Base-by-base conservation (phyloP, 2,888 invertebrate genomes). In the Serripes groenlandicus region DNA sequence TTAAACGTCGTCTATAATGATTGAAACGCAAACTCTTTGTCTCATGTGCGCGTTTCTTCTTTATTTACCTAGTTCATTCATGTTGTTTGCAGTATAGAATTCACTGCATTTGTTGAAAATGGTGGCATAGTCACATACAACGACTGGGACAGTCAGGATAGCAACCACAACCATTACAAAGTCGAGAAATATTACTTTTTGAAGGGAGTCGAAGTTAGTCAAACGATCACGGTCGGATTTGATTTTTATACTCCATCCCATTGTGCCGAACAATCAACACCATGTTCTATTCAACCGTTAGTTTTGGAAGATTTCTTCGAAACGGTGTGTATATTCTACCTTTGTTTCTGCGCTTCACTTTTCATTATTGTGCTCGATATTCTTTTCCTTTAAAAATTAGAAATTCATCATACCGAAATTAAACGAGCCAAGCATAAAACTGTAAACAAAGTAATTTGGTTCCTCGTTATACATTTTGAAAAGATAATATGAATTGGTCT, bases 71-170 rank as follows among this genome's bases (percentile, higher is more conserved):
- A n/a, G n/a, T n/a, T n/a, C n/a, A n/a, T n/a, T n/a, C n/a, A n/a
- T n/a, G n/a, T 21, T 49, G 21, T 49, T 68, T 69, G 9, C 62
- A 80, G 79, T 28, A 71, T 80, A 34, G 71, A 58, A 0, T 69
- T 77, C 5, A 68, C 37, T 30, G 69, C 58, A 0, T 75, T 42
- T 66, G 66, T 66, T 9, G 42, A 60, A 30, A 79, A 76, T 66
- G 83, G 83, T 26, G 83, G 83, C 21, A 37, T 28, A 3, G 70
- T 83, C 1, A 37, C 30, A 23, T 83, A 74, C 28, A 37, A 70
- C 35, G 69, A 83, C 26, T 32, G 60, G 5, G 74, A 76, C 4
- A 37, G 26, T 0, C 66, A 42, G n/a, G 26, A 66, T 42, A 21
- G 26, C 26, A 52, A 75, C 0, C 32, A 21, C 35, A 42, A 11